Base-by-base conservation (phyloP, 2,888 invertebrate genomes). In the Dendrolimus pini region DNA sequence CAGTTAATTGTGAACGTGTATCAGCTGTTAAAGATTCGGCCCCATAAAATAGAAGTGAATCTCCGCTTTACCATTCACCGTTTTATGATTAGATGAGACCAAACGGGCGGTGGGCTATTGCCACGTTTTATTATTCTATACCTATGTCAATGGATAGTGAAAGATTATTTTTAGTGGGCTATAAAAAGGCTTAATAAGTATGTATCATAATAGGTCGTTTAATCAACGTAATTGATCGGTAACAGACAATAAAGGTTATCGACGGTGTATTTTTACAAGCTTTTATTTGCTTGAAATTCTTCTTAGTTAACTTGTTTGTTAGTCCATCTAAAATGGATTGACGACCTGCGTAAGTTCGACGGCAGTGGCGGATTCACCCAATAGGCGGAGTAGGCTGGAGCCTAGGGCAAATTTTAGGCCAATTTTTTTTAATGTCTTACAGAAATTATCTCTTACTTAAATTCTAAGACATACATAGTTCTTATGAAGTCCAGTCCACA, bases 121-220 rank as follows among this genome's bases (percentile, higher is more conserved):
- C 52, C 56, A 41, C 56, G 60, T 65, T 68, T 68, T 68, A 65
- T 67, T 68, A 64, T 57, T 59, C 63, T 62, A 57, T 62, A 60
- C 59, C 60, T 61, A 64, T 62, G 64, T 66, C 66, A 67, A 68
- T 67, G 63, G 66, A 63, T 55, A 65, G 62, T 59, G 58, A 64
- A 65, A 68, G 63, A 69, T 71, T 67, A 67, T 65, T 69, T 70
- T 69, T 68, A 68, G 61, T 60, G 60, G 60, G 56, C 62, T 57
- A 61, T 68, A 64, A 71, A 65, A 62, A 64, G 63, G 64, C 63
- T 63, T 62, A 65, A 61, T n/a, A n/a, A n/a, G n/a, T n/a, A n/a
- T n/a, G 57, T 53, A 58, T 65, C 62, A 65, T 67, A 62, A 66
- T 64, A 58, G 61, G 53, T 18, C 61, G 59, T 63, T 67, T 63